Conservation (phyloP, 2,113 vertebrate genomes). For the Crotalus helleri region DNA sequence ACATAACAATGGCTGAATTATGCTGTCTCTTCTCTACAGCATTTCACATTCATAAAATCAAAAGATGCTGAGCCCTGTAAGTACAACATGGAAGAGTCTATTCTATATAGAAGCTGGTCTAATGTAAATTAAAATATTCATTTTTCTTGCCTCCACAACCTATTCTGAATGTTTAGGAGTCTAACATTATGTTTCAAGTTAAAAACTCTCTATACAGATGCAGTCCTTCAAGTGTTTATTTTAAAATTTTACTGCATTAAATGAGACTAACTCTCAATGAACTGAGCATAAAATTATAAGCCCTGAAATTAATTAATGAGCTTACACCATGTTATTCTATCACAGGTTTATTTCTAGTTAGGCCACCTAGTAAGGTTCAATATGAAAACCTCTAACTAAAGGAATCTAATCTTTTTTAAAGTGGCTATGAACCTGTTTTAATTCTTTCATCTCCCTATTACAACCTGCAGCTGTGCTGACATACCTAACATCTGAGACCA, state of each 20-base stretch:
- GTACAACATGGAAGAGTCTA: neutral
- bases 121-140: neutral
- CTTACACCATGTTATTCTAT: neutral
- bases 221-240: neutral
- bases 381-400: neutral
- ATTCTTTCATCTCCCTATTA: constrained; percentile 20
- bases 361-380: constrained; percentile 5
- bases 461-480: constrained; percentile 24
- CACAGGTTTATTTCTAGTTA: neutral
- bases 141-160: neutral
- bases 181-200: neutral
- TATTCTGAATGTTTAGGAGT: neutral
- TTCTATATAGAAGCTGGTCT: neutral
- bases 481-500: constrained; percentile 23
- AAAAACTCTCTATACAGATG: neutral
- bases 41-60: neutral
- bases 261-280: neutral
- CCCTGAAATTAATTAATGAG: neutral
- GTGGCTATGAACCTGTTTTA: neutral
- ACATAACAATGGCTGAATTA: neutral
- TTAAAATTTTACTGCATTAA: neutral
- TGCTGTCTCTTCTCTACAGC: neutral
- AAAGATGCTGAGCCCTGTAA: neutral
- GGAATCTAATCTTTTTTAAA: constrained; percentile 10
- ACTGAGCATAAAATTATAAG: neutral